phyloP scores from a whole-genome alignment of 1,140 invertebrate genomes.

The Penaeus japonicus region DNA sequence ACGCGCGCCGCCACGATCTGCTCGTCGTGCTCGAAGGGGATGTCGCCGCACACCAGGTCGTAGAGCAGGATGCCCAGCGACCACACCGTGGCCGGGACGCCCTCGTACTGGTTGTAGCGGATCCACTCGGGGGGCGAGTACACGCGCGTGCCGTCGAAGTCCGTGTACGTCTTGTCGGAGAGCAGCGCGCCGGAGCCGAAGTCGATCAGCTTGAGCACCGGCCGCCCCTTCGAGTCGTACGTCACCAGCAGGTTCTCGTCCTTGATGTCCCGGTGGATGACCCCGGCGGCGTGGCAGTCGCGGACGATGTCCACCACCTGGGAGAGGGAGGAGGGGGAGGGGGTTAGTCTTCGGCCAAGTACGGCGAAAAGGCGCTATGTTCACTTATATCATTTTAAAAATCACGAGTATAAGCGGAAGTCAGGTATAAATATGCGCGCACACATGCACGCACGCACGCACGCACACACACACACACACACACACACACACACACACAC shows the following conservation, averaged over 20 bases:
- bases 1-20: conserved; percentile 72
- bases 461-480: too few species aligned
- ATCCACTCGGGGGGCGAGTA: conserved; percentile 79
- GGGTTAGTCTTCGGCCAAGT: background rate
- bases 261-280: conserved; percentile 76
- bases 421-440: too few species aligned
- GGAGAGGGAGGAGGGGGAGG: conserved; percentile 53
- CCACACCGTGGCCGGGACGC: conserved; percentile 73
- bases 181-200: conserved; percentile 74
- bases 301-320: conserved; percentile 69
- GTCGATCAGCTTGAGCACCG: conserved; percentile 70
- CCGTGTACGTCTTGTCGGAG: conserved; percentile 70
- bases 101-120: conserved; percentile 69
- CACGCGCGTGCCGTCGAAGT: conserved; percentile 73
- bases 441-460: too few species aligned
- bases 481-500: background rate
- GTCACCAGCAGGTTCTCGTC: conserved; percentile 62
- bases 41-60: conserved; percentile 77
- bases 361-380: too few species aligned
- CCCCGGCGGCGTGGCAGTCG: conserved; percentile 67
- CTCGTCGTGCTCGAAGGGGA: conserved; percentile 75
- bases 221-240: conserved; percentile 35
- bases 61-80: conserved; percentile 75
- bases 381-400: too few species aligned
- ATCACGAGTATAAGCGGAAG: too few species aligned